A percentile compares a stretch with the other conserved stretches of the same genome.
These are phyloP conservation scores for Meiosimyza platycephala DNA, from an alignment of 2,888 invertebrate genomes.

Conservation along the genomic window DNA sequence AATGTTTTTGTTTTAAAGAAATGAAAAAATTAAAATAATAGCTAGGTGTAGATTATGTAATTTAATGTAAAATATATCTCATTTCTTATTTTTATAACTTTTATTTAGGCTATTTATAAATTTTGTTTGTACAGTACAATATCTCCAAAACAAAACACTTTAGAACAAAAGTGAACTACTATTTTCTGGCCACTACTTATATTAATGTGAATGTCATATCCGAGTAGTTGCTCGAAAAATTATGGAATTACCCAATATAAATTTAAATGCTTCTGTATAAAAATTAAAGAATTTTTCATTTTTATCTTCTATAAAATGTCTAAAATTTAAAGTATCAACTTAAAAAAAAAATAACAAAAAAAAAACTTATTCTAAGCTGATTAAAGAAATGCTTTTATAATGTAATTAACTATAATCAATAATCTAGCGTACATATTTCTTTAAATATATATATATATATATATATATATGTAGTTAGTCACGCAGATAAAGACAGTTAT, in stretches of 20 bases:
- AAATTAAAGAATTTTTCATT: conserved; percentile 4
- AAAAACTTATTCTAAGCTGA: conserved; percentile 24
- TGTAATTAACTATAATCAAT: conserved; percentile 16
- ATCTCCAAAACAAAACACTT: too few relatives aligned
- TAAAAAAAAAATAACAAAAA: not conserved
- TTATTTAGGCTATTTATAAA: too few relatives aligned
- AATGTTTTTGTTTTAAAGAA: too few relatives aligned
- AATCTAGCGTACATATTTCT: conserved; percentile 14
- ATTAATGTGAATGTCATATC: too few relatives aligned
- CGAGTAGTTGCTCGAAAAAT: too few relatives aligned
- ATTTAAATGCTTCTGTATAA: not conserved
- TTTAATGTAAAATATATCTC: too few relatives aligned
- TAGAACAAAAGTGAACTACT: too few relatives aligned
- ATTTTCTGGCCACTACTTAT: too few relatives aligned
- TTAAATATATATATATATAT: conserved; percentile 14
- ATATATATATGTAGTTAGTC: conserved; percentile 38
- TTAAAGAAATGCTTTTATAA: conserved; percentile 33
- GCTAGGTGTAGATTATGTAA: too few relatives aligned
- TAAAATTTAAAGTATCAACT: conserved; percentile 28
- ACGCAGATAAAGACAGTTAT: conserved; percentile 39
- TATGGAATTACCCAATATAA: not conserved
- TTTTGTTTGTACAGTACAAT: too few relatives aligned
- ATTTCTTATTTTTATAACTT: too few relatives aligned
- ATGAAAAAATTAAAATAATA: too few relatives aligned
- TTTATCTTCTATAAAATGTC: not conserved